Percentiles rank a stretch among this genome's conserved stretches.
Conservation (phyloP, 2,113 vertebrate genomes). For the Carassius gibelio region DNA sequence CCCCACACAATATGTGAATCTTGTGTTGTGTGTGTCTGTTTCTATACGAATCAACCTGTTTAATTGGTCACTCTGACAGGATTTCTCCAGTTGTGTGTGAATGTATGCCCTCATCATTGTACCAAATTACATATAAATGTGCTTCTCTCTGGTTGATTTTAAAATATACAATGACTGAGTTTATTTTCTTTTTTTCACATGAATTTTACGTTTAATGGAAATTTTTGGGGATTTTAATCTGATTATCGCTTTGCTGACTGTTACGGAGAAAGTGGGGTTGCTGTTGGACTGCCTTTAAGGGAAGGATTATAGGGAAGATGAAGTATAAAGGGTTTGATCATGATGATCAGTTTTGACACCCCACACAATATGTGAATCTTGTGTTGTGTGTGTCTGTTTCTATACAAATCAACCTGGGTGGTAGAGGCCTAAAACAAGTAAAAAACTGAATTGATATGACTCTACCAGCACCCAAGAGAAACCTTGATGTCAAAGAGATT, state of each 20-base stretch:
- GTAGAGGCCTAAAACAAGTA: background rate
- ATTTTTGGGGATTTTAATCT: background rate
- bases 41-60: too few relatives aligned
- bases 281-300: background rate
- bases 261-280: background rate
- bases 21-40: too few relatives aligned
- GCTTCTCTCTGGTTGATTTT: background rate
- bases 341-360: background rate
- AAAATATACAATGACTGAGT: background rate
- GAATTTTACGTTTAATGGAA: background rate
- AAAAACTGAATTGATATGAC: background rate
- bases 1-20: too few relatives aligned
- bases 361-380: background rate
- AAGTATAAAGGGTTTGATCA: slow-evolving; percentile 2
- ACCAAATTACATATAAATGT: background rate
- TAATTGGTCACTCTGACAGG: background rate
- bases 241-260: slow-evolving; percentile 30
- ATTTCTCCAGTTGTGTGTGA: background rate
- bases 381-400: background rate
- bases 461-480: background rate
- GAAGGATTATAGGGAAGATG: background rate
- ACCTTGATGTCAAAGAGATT: background rate
- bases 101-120: background rate
- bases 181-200: background rate
- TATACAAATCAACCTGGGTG: background rate